Base-by-base conservation (phyloP, 2,113 vertebrate genomes). In the Neopipo cinnamomea region DNA sequence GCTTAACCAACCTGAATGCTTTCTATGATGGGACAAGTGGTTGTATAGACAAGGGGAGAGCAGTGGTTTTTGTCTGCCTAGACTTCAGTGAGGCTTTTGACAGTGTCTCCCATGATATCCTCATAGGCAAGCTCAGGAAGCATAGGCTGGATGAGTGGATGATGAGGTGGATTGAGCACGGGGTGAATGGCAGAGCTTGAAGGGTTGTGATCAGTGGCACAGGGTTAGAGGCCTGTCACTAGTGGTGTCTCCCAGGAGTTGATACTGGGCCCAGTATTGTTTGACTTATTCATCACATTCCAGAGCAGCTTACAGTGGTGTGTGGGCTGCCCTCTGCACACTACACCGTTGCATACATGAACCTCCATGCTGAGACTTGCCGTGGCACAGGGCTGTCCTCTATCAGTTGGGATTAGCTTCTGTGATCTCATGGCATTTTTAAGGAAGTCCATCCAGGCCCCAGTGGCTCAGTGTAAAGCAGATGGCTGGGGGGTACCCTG, bases 321-420 rank as follows among this genome's bases (percentile, higher is more conserved):
- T 20, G 53, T 0, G 1, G 33, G 49, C 44, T 80, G 77, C 55
- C 44, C 39, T 49, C 49, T 47, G 44, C 27, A 37, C 7, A 3
- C 67, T 4, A 1, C 35, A 33, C 52, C 49, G 8, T 4, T 37
- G 52, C 28, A 2, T 6, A 9, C 20, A 4, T 1, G 0, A 27
- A 33, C 30, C 47, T 75, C 71, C 1, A 0, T 30, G 66, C 21
- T 42, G 39, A 65, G 35, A 10, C 55, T 67, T 0, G 0, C 31
- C 5, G 14, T 30, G 55, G 33, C 63, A 47, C 59, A 41, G 44
- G n/a, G 41, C 58, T 66, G 30, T 72, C 33, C 41, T 50, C 47
- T 72, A 0, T 49, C 56, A 9, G 0, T 5, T 1, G 2, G 28
- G 28, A 19, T 46, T 19, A 52, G 44, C n/a, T 44, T 28, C 44